Base-by-base conservation (phyloP, 2,797 vertebrate species). In the Typhlichthys subterraneus region DNA sequence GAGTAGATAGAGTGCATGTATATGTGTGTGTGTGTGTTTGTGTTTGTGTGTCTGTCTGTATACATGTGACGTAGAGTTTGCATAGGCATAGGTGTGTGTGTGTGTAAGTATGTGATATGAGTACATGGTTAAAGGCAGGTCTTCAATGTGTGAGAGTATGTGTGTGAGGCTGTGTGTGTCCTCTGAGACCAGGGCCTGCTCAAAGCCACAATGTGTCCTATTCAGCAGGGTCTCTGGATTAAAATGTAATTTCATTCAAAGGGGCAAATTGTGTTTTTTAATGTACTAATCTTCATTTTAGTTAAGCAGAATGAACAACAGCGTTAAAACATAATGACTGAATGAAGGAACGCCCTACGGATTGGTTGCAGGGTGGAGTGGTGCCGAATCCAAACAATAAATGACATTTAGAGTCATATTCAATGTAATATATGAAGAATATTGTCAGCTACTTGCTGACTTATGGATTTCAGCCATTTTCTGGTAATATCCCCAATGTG, bases 211-310 rank as follows among this genome's bases (percentile, higher is more conserved):
- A 87, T 88, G 84, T 68, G 68, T 87, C 81, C 79, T 88, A 88
- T 89, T 90, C 85, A 89, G 84, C 82, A 79, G 84, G 85, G 87
- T 88, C 83, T 78, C 67, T 46, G 87, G 88, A 92, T 92, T 91
- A 91, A 86, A 88, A 88, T 88, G 89, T 89, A 87, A 91, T 91
- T 93, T 92, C 88, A 91, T 92, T 91, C 89, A 90, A 85, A 85
- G 82, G 77, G 61, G 56, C 87, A 89, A 92, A 92, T 90, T 91
- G 84, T 77, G 76, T 89, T 91, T 92, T 84, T 77, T 73, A 84
- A 87, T 79, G 73, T 82, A 76, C 85, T 92, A 92, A 91, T 93
- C 90, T 91, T 88, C 77, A 79, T 90, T 91, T 92, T 86, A 79
- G 79, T 84, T 10, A 69, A 77, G 82, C 83, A 87, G 89, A 85